Evolutionary conservation across 2,888 invertebrate species (phyloP), one percentile per base, ranked within the genome.

Genomic region (Digitonthophagus gazella): DNA sequence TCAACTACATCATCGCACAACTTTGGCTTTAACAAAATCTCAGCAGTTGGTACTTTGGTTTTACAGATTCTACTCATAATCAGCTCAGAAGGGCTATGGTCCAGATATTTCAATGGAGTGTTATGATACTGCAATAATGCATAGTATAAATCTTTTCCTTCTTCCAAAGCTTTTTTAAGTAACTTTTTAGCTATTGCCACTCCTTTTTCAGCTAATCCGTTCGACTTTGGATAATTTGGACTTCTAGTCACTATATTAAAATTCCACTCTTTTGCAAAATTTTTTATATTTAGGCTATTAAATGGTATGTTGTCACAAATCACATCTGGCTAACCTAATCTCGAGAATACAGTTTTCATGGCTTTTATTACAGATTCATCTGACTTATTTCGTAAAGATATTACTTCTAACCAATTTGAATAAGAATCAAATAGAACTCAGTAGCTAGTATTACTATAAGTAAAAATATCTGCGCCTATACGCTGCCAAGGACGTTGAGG

Each of bases 191-290:
- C 44, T 15, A 61, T 67, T n/a, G 22, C 18, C 14, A 73, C 72
- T 55, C 73, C 61, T n/a, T 71, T 66, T 65, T 77, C 74, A 11
- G 75, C 75, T 44, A 74, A 54, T 3, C 75, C 75, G 71, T 77
- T 75, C 8, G 71, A 70, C 68, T 72, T 55, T 5, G 72, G 70
- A 69, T 73, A 75, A n/a, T 65, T 70, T 64, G 73, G 72, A 72
- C 75, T 75, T 15, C 71, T 71, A 4, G 72, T 74, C 28, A 15
- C 65, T 14, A 74, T 18, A 15, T 69, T 67, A 56, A 75, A 72
- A 67, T 74, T 71, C 72, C 73, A 75, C 20, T 70, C 65, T 28
- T 73, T 67, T 58, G 71, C 68, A 71, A 72, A n/a, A n/a, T 73
- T 14, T 28, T 2, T 64, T 71, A 73, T 44, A 76, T 74, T 65